Evolutionary conservation across 2,113 vertebrate genomes (phyloP).

Genomic region (Oncorhynchus nerka): DNA sequence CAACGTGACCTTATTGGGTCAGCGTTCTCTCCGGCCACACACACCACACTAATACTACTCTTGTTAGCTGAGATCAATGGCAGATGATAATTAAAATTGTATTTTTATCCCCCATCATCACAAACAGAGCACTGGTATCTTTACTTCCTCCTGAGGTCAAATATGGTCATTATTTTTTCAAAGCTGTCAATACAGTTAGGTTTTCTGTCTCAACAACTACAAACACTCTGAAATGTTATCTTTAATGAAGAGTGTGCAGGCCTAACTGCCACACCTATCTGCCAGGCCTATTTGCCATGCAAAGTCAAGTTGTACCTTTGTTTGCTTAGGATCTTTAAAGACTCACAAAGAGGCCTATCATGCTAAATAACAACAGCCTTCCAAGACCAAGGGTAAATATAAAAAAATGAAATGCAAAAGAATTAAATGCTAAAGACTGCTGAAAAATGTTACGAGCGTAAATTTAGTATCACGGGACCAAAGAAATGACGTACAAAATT

Average conservation of each 20-base stretch:
- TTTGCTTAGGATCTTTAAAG: neutral
- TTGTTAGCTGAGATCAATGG: slow-evolving; percentile 12
- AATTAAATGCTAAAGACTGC: slow-evolving; percentile 21
- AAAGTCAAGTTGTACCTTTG: neutral
- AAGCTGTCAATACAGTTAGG: neutral
- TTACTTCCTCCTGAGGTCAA: neutral
- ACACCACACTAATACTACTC: neutral
- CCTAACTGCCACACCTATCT: no score
- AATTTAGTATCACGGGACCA: slow-evolving; percentile 53
- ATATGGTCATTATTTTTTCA: neutral
- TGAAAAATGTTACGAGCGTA: slow-evolving; percentile 59
- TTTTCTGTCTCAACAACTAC: slow-evolving; percentile 4
- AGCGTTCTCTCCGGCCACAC: neutral
- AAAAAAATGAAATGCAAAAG: slow-evolving; percentile 59
- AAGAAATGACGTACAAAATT: slow-evolving; percentile 50
- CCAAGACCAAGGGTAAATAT: slow-evolving; percentile 33
- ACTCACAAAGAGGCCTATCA: slow-evolving; percentile 12
- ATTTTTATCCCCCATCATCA: slow-evolving; percentile 8
- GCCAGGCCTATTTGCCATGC: no score
- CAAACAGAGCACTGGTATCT: neutral
- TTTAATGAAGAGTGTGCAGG: neutral
- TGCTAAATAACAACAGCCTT: slow-evolving; percentile 38
- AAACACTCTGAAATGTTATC: neutral
- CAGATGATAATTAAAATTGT: slow-evolving; percentile 20
- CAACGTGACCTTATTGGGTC: neutral